Evolutionary conservation across 2,113 vertebrate genomes (phyloP).

Genomic region (Triplophysa tibetana): DNA sequence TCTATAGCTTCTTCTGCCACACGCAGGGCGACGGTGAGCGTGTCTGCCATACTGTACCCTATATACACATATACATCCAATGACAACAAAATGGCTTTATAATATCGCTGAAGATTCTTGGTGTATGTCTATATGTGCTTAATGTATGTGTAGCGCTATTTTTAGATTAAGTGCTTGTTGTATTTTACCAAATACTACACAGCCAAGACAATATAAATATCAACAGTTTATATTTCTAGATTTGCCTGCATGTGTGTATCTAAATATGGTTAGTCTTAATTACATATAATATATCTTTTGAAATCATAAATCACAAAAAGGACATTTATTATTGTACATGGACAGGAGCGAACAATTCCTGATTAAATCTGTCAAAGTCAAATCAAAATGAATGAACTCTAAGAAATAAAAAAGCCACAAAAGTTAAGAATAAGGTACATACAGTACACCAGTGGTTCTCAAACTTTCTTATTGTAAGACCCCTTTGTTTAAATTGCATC

Average conservation of each 20-base stretch:
- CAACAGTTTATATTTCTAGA: neutral
- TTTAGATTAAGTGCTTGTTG: neutral
- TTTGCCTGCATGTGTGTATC: slow-evolving; percentile 3
- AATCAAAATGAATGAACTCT: too few species aligned
- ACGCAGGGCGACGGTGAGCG: slow-evolving; percentile 89
- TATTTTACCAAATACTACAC: neutral
- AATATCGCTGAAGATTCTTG: neutral
- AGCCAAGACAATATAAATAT: neutral
- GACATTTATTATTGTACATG: too few species aligned
- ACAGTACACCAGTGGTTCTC: too few species aligned
- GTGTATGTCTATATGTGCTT: neutral
- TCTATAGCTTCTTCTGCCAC: slow-evolving; percentile 97
- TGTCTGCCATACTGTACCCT: slow-evolving; percentile 96
- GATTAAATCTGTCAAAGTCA: too few species aligned
- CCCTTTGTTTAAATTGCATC: too few species aligned
- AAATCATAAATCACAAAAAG: too few species aligned
- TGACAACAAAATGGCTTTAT: slow-evolving; percentile 8
- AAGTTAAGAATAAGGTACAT: too few species aligned
- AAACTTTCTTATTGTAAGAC: too few species aligned
- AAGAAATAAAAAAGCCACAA: too few species aligned
- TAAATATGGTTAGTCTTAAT: too few species aligned
- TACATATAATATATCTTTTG: too few species aligned
- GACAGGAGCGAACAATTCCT: too few species aligned
- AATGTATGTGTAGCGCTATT: slow-evolving; percentile 17
- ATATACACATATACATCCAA: slow-evolving; percentile 40